A percentile compares a stretch with the other conserved stretches of the same genome.
Conservation (phyloP, 1,140 invertebrate species). For the Monochamus saltuarius region DNA sequence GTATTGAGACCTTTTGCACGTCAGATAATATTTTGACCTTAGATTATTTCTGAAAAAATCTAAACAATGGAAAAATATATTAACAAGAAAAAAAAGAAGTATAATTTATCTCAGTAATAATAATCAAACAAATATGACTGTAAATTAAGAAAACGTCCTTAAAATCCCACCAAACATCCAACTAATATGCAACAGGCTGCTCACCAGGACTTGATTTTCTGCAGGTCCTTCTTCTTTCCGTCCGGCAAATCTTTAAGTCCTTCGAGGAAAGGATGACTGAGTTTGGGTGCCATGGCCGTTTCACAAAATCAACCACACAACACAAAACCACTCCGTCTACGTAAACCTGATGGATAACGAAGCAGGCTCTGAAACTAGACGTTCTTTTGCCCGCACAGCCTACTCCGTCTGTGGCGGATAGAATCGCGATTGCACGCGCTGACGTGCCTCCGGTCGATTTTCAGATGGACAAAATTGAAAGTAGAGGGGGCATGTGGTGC, state of each 20-base stretch:
- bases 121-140: neutral
- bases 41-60: too few species aligned
- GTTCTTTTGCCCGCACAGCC: constrained; percentile 3
- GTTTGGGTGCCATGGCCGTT: constrained; percentile 13
- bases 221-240: constrained; percentile 41
- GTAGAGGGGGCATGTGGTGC: too few species aligned
- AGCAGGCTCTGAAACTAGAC: neutral
- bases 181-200: neutral
- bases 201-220: constrained; percentile 44
- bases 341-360: neutral
- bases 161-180: neutral
- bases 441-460: too few species aligned
- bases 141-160: neutral
- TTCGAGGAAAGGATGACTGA: constrained; percentile 41
- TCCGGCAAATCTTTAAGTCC: constrained; percentile 39
- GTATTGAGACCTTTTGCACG: too few species aligned
- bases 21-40: too few species aligned
- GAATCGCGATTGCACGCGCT: neutral
- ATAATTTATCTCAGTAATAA: too few species aligned
- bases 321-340: neutral
- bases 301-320: neutral
- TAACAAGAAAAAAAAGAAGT: too few species aligned
- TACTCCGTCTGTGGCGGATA: neutral
- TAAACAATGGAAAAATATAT: too few species aligned
- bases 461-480: too few species aligned